These are phyloP conservation scores for Enteromius anoplus DNA, from an alignment of 2,797 vertebrate genomes.

Conservation along the genomic window DNA sequence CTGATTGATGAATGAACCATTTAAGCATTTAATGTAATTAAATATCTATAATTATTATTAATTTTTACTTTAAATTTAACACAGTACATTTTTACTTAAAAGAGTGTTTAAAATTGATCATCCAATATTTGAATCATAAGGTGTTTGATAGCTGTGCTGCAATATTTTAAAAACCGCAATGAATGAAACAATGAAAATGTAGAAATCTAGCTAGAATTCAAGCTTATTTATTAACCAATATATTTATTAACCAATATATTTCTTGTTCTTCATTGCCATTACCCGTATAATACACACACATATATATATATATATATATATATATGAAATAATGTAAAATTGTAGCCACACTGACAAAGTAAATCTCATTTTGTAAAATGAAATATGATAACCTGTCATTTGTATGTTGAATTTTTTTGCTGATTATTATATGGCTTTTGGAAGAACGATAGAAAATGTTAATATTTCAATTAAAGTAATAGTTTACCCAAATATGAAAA, in stretches of 20 bases:
- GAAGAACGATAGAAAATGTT: not conserved
- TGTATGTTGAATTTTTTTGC: slow-evolving; percentile 1
- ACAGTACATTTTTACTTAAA: not conserved
- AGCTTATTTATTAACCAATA: not conserved
- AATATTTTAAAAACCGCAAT: not conserved
- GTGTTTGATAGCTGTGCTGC: not conserved
- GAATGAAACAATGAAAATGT: not conserved
- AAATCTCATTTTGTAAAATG: not conserved
- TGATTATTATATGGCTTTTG: not conserved
- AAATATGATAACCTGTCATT: not conserved
- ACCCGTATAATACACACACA: not conserved
- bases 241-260: not conserved
- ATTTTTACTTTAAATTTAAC: not conserved
- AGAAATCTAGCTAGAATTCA: not conserved
- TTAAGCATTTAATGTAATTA: not conserved
- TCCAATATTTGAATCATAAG: not conserved
- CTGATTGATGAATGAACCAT: not conserved
- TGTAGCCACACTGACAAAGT: not conserved
- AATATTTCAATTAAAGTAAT: not conserved
- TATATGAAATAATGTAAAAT: not conserved
- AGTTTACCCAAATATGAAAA: not conserved
- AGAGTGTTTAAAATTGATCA: not conserved
- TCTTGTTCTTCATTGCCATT: not conserved
- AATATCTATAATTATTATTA: not conserved
- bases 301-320: no score